Conservation (phyloP, 2,797 vertebrate genomes). For the Lacerta viridis region DNA sequence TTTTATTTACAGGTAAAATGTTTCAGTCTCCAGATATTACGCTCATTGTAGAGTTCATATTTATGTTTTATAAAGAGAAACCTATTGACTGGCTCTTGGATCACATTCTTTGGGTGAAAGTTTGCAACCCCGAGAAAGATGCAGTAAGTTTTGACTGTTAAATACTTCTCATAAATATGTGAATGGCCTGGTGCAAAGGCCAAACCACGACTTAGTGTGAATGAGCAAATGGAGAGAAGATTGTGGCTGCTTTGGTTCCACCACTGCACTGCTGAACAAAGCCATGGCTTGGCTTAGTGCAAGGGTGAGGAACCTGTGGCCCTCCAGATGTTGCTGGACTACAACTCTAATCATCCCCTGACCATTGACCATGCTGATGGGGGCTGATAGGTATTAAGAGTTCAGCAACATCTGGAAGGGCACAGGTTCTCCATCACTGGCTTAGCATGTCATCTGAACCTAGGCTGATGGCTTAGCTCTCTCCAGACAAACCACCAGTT, state of each 20-base stretch:
- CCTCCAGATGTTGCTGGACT: no score
- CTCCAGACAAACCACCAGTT: no score
- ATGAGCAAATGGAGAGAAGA: not conserved
- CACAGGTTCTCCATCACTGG: no score
- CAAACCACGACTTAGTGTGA: not conserved
- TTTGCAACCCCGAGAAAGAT: slow-evolving; percentile 99
- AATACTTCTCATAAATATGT: slow-evolving; percentile 3
- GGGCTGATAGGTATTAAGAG: no score
- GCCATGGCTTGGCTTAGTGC: no score
- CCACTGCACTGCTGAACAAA: not conserved
- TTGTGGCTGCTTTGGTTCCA: not conserved
- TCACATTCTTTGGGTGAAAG: slow-evolving; percentile 99
- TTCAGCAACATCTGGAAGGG: no score
- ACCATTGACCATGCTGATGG: no score
- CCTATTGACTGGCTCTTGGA: slow-evolving; percentile 99
- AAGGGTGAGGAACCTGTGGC: no score
- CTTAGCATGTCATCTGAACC: no score
- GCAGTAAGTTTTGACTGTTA: slow-evolving; percentile 84
- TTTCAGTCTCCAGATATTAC: slow-evolving; percentile 98
- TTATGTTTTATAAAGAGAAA: slow-evolving; percentile 99
- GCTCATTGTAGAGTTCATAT: slow-evolving; percentile 98
- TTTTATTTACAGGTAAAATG: slow-evolving; percentile 92
- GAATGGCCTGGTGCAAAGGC: no score
- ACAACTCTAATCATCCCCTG: no score
- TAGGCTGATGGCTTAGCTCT: no score